These are phyloP conservation scores for Antigone vipio DNA, from an alignment of 2,113 vertebrate genomes.

Conservation along the genomic window DNA sequence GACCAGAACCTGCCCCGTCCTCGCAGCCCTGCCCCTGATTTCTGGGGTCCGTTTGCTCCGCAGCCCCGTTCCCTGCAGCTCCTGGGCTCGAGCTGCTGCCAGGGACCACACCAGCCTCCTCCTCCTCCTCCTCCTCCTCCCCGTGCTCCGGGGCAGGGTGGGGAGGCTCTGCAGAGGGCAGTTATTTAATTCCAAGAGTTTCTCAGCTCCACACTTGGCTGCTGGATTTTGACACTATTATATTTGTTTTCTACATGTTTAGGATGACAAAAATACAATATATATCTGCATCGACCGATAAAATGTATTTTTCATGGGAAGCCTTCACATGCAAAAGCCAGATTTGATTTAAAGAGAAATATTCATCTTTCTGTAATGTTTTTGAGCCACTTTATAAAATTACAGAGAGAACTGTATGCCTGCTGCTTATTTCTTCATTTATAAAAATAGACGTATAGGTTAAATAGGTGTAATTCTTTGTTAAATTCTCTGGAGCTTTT, in stretches of 20 bases:
- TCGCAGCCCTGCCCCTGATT: rapidly evolving
- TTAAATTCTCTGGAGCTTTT: slow-evolving; percentile 15
- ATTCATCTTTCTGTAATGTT: neutral
- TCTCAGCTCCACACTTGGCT: neutral
- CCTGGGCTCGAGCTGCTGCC: neutral
- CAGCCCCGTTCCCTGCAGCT: neutral
- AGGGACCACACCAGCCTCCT: neutral
- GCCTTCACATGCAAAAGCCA: neutral
- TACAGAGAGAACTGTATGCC: neutral
- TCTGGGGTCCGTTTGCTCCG: rapidly evolving
- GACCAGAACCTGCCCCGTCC: neutral
- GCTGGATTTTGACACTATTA: neutral
- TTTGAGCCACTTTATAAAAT: neutral
- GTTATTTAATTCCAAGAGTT: neutral
- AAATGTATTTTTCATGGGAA: neutral
- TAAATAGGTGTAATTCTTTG: slow-evolving; percentile 22
- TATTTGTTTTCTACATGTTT: neutral
- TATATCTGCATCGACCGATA: neutral
- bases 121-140: neutral
- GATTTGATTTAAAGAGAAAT: neutral
- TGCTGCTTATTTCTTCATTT: slow-evolving; percentile 29
- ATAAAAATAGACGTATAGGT: neutral
- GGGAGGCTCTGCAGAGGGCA: neutral
- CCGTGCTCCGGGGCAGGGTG: neutral
- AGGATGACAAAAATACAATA: neutral